Evolutionary conservation across 2,113 vertebrate genomes (phyloP).

Genomic region (Gracilinanus agilis): DNA sequence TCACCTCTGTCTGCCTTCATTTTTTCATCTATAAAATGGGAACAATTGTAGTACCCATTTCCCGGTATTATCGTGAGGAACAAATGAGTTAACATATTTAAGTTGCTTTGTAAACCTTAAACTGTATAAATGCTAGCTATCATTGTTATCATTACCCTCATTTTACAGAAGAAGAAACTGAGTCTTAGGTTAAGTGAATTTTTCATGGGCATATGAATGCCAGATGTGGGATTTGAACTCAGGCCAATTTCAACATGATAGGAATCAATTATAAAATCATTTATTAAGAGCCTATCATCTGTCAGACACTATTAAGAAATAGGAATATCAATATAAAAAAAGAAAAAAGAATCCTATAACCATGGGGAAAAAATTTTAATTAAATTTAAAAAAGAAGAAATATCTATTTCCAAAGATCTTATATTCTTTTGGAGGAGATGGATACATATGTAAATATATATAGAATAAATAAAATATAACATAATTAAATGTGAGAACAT

Average conservation of each 20-base stretch:
- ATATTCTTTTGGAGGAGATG: neutral
- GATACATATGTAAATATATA: neutral
- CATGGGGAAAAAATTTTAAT: no score
- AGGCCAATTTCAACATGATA: neutral
- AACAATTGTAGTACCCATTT: neutral
- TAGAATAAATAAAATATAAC: neutral
- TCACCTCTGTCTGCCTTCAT: neutral
- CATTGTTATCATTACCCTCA: neutral
- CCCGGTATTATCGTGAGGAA: neutral
- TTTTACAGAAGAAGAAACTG: neutral
- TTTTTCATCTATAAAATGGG: neutral
- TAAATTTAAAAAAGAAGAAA: neutral
- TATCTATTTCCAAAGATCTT: neutral
- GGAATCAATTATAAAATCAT: neutral
- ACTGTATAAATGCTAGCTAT: neutral
- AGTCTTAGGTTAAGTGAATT: neutral
- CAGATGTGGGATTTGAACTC: neutral
- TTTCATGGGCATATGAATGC: neutral
- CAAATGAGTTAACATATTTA: neutral
- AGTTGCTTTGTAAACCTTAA: neutral
- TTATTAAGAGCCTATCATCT: neutral
- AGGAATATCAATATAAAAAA: neutral
- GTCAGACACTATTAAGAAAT: neutral
- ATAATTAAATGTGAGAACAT: neutral
- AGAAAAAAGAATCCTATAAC: neutral